Conservation (phyloP, 2,797 vertebrate species). For the Enteromius afrohamiltoni region DNA sequence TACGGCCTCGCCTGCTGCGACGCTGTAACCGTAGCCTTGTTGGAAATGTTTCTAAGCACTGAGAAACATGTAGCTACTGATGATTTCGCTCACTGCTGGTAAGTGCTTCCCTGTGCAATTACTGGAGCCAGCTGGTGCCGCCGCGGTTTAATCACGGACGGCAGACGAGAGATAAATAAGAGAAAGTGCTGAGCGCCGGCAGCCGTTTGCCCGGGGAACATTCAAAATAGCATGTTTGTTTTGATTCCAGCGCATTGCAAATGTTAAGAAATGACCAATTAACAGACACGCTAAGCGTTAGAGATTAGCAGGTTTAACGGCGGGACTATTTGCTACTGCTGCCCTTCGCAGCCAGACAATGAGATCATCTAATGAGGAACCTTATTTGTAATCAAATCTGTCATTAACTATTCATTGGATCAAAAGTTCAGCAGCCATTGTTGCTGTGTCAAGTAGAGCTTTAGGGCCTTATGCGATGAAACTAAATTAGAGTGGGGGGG, state of each 20-base stretch:
- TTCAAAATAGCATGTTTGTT: conserved; percentile 32
- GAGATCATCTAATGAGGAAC: conserved; percentile 84
- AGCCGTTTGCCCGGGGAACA: conserved; percentile 3
- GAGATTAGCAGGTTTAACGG: conserved; percentile 44
- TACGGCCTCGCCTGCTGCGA: conserved; percentile 48
- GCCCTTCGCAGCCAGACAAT: conserved; percentile 82
- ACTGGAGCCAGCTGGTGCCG: conserved; percentile 55
- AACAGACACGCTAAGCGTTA: not conserved
- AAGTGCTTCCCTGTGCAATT: conserved; percentile 57
- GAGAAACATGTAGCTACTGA: conserved; percentile 53
- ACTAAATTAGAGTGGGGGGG: conserved; percentile 85
- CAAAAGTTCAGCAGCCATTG: conserved; percentile 91
- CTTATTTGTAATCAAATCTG: conserved; percentile 91
- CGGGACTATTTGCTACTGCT: conserved; percentile 69
- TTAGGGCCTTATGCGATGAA: conserved; percentile 78
- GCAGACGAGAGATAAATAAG: conserved; percentile 44
- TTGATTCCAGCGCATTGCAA: not conserved
- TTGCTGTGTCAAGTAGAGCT: conserved; percentile 82
- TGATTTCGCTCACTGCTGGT: conserved; percentile 54
- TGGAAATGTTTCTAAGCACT: conserved; percentile 57
- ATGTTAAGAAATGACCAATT: conserved; percentile 13
- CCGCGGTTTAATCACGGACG: conserved; percentile 51
- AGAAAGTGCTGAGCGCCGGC: conserved; percentile 27
- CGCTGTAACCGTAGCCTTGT: conserved; percentile 52
- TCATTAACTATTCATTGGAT: conserved; percentile 97